Conservation (phyloP, 2,113 vertebrate genomes). For the Bothrops jararaca region DNA sequence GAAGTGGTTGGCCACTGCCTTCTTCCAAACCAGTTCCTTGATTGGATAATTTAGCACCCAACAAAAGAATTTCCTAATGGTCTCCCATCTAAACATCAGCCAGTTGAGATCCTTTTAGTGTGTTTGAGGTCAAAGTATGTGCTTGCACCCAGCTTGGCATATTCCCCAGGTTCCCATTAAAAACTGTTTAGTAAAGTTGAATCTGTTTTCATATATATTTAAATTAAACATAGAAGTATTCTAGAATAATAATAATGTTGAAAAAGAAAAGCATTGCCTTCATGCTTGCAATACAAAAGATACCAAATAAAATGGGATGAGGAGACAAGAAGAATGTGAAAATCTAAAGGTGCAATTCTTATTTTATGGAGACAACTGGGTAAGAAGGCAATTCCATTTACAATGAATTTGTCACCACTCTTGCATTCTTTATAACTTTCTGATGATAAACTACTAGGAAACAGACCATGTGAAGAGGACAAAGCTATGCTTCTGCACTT, state of each 20-base stretch:
- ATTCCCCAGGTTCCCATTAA: neutral
- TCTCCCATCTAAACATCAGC: neutral
- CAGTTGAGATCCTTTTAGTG: neutral
- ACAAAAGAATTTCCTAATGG: neutral
- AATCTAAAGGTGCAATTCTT: neutral
- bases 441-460: neutral
- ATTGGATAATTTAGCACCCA: neutral
- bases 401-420: neutral
- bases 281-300: neutral
- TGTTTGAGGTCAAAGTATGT: neutral
- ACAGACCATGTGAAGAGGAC: neutral
- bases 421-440: neutral
- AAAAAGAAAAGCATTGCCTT: neutral
- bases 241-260: neutral
- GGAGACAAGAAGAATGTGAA: neutral
- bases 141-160: neutral
- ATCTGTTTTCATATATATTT: neutral
- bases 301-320: neutral
- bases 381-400: neutral
- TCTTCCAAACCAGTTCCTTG: neutral
- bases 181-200: neutral
- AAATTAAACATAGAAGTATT: neutral
- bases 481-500: neutral
- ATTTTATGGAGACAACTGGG: neutral
- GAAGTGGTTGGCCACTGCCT: neutral